Evolutionary conservation across 2,888 invertebrate species (phyloP).

Genomic region (Drosophila percnosoma): DNA sequence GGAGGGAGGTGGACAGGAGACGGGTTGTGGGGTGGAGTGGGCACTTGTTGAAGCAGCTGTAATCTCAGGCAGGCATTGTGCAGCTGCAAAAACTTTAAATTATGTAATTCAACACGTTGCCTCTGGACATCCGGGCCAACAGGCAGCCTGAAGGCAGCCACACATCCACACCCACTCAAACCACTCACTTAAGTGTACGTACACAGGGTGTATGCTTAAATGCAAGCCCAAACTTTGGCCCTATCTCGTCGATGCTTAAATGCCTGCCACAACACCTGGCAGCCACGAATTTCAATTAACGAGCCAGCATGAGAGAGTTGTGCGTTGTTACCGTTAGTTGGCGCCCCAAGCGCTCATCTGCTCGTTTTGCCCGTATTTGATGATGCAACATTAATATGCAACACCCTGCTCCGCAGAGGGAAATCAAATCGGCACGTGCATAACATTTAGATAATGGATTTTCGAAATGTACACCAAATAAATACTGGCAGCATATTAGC

Average conservation of each 20-base stretch:
- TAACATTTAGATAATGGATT: not conserved
- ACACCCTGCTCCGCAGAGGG: conserved; percentile 1
- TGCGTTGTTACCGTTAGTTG: conserved; percentile 35
- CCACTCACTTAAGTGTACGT: not conserved
- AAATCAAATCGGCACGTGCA: not conserved
- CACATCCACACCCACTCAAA: conserved; percentile 17
- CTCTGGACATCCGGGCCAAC: conserved; percentile 41
- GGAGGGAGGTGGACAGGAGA: not conserved
- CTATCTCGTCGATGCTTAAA: conserved; percentile 45
- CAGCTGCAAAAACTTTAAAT: conserved; percentile 73
- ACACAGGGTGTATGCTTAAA: conserved; percentile 36
- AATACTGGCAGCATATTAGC: not conserved
- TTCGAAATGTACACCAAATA: not conserved
- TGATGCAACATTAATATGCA: conserved; percentile 71
- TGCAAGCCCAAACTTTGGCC: conserved; percentile 35
- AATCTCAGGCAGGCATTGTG: conserved; percentile 66
- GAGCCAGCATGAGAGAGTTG: conserved; percentile 60
- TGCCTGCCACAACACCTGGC: conserved; percentile 58
- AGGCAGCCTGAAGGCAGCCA: conserved; percentile 40
- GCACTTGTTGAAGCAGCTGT: conserved; percentile 71
- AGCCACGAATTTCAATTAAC: conserved; percentile 79
- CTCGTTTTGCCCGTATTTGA: conserved; percentile 53
- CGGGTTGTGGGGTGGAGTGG: not conserved
- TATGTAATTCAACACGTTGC: conserved; percentile 79
- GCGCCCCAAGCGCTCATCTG: conserved; percentile 30